Evolutionary conservation across 2,797 vertebrate species (phyloP).

Genomic region (Chelonia mydas): DNA sequence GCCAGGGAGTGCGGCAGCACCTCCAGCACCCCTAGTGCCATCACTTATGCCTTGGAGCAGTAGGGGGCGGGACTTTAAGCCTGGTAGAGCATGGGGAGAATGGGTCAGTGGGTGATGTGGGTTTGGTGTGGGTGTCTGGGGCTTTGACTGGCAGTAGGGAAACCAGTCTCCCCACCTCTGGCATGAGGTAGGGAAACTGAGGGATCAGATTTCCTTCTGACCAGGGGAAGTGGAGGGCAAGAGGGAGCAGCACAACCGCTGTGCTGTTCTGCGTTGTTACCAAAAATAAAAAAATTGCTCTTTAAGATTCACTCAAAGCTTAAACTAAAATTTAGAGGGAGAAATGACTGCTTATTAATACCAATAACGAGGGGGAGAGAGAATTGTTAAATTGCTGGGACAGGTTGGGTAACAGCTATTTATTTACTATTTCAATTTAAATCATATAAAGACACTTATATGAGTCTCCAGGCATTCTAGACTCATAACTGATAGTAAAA

Average conservation of each 20-base stretch:
- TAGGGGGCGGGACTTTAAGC: background rate
- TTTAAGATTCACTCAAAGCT: background rate
- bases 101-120: accelerated
- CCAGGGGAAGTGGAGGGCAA: background rate
- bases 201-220: background rate
- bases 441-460: background rate
- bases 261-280: background rate
- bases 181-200: background rate
- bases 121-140: background rate
- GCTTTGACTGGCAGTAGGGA: background rate
- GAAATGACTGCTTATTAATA: background rate
- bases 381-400: background rate
- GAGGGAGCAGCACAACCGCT: background rate
- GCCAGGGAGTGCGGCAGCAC: too few relatives aligned
- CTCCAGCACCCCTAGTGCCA: too few relatives aligned
- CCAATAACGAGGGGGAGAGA: background rate
- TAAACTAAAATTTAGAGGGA: background rate
- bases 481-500: background rate
- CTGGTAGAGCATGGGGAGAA: background rate
- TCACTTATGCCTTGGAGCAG: background rate
- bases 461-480: conserved; percentile 13
- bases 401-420: background rate
- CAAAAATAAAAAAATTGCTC: background rate
- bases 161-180: background rate
- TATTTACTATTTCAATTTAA: conserved; percentile 25